These are phyloP conservation scores for Hypanus sabinus DNA, from an alignment of 2,113 vertebrate genomes.

Conservation along the genomic window DNA sequence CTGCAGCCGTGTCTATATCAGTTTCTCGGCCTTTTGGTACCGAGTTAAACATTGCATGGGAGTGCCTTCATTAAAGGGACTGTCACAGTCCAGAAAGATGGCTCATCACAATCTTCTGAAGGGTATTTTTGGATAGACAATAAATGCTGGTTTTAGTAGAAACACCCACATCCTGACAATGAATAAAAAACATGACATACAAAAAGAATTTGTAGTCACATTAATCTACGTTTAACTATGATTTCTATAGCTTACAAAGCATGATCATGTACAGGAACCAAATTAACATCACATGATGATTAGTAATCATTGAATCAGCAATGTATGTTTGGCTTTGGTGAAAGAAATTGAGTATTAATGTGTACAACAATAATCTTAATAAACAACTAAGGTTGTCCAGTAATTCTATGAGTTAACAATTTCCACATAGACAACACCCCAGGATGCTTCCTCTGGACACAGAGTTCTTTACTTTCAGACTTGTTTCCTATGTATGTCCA, in stretches of 20 bases:
- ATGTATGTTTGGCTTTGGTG: background rate
- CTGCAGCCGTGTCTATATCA: too few relatives aligned
- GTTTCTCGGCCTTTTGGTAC: too few relatives aligned
- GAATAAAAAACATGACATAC: background rate
- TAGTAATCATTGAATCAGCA: background rate
- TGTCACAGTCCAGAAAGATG: too few relatives aligned
- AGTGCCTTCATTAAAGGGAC: too few relatives aligned
- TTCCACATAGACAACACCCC: slow-evolving; percentile 4
- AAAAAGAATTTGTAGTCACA: background rate
- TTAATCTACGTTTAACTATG: background rate
- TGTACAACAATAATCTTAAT: background rate
- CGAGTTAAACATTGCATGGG: too few relatives aligned
- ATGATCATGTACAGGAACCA: background rate
- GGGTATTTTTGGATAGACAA: too few relatives aligned
- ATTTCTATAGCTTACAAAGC: background rate
- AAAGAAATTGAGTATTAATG: background rate
- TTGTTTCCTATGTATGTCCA: slow-evolving; percentile 23
- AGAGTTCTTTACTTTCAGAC: slow-evolving; percentile 27
- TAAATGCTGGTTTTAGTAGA: too few relatives aligned
- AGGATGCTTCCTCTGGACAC: slow-evolving; percentile 5
- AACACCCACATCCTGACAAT: too few relatives aligned
- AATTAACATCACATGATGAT: background rate
- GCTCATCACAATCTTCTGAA: too few relatives aligned
- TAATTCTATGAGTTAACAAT: background rate
- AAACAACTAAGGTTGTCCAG: too few relatives aligned